Conservation (phyloP, 2,113 vertebrate species). For the Toxostoma redivivum region DNA sequence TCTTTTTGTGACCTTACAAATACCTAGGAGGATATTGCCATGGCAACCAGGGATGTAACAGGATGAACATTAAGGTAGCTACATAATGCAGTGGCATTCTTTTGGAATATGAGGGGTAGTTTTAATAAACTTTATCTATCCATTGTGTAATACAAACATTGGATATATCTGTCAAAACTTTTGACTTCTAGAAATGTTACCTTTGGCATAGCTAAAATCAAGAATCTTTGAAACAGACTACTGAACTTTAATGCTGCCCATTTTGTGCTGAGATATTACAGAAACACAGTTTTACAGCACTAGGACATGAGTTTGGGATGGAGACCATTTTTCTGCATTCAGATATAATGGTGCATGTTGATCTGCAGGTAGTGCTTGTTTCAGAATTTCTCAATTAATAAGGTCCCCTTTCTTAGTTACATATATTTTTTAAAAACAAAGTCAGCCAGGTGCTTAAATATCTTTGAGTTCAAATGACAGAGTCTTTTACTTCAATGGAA, state of each 20-base stretch:
- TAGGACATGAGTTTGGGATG: neutral
- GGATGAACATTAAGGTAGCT: constrained; percentile 70
- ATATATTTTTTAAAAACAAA: neutral
- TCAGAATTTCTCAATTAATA: neutral
- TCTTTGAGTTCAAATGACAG: neutral
- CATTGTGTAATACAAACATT: neutral
- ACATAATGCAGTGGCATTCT: constrained; percentile 60
- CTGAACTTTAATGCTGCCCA: neutral
- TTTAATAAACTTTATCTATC: constrained; percentile 69
- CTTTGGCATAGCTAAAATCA: neutral
- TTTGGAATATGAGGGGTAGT: constrained; percentile 49
- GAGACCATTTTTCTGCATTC: neutral
- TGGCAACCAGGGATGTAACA: constrained; percentile 81
- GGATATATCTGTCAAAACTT: neutral
- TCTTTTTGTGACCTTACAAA: constrained; percentile 89
- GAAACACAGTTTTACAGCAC: neutral
- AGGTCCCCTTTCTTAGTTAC: neutral
- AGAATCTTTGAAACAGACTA: neutral
- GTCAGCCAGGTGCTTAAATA: neutral
- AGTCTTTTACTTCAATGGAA: neutral
- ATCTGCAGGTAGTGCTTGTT: neutral
- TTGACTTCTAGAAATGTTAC: neutral
- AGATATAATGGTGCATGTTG: neutral
- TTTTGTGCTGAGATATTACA: neutral
- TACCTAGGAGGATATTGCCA: constrained; percentile 86